Evolutionary conservation across 2,113 vertebrate genomes (phyloP), one percentile per base, ranked within the genome.

Genomic region (Trachemys scripta): DNA sequence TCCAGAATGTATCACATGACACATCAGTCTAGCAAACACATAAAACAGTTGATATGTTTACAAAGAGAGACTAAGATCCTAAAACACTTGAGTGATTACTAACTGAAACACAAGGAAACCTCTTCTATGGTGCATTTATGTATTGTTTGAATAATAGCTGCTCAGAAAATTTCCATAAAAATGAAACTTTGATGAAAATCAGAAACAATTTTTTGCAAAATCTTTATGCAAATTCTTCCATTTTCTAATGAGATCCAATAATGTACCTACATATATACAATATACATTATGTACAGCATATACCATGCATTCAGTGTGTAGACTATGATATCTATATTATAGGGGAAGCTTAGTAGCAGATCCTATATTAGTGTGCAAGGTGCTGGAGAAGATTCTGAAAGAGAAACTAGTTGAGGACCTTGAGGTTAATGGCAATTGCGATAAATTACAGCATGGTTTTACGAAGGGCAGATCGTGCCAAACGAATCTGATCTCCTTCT

Each of bases 1-100:
- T 95, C 90, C 93, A 96, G 92, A 92, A 97, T 9, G 14, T 91
- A 92, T 94, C 78, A 89, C 80, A 93, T 57, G 94, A 94, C 50
- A 47, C 81, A 91, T 84, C 45, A 56, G 20, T 91, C 65, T 96
- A 82, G 92, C 88, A 98, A 89, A 50, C 49, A 87, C 14, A 27
- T 90, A 91, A 95, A 85, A 84, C 8, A 88, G 80, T 94, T 83
- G 25, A 6, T 83, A 24, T 91, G 82, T 69, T 93, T 94, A 80
- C 85, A 96, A 96, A 93, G 93, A 89, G 49, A 87, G 79, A 93
- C 49, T 4, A 75, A 88, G 51, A 93, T 87, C 5, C 56, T 82
- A 81, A 87, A 87, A 53, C 45, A 89, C n/a, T 51, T 51, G 4
- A 90, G 20, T 47, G 49, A 84, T 93, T 83, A 50, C 88, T 82